phyloP scores from a whole-genome alignment of 2,888 invertebrate genomes.

The Mycalesis mineus region DNA sequence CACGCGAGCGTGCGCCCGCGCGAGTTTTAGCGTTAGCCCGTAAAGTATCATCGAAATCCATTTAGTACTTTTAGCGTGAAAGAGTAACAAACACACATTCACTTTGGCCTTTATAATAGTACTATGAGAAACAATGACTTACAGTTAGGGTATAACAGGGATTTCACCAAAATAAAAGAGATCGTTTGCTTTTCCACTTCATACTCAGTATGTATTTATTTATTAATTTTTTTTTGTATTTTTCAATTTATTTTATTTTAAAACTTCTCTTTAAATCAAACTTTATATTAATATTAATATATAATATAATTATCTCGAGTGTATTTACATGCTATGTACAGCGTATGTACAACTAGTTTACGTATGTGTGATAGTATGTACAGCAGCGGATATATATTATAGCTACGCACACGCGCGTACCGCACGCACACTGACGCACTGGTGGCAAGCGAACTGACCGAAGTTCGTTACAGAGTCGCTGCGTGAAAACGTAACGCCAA shows the following conservation, averaged over 20 bases:
- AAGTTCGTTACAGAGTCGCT: too few species aligned
- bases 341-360: slow-evolving; percentile 55
- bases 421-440: slow-evolving; percentile 27
- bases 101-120: too few species aligned
- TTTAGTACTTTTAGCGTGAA: too few species aligned
- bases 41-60: too few species aligned
- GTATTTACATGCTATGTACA: slow-evolving; percentile 74
- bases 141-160: too few species aligned
- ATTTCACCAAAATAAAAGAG: slow-evolving; percentile 51
- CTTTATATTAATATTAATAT: slow-evolving; percentile 69
- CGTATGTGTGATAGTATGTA: slow-evolving; percentile 37
- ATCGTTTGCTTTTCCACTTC: slow-evolving; percentile 66
- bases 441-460: not conserved
- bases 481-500: too few species aligned
- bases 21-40: too few species aligned
- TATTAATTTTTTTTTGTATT: slow-evolving; percentile 63
- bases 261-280: slow-evolving; percentile 72
- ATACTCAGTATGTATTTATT: slow-evolving; percentile 76
- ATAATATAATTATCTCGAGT: slow-evolving; percentile 59
- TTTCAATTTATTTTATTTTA: slow-evolving; percentile 61
- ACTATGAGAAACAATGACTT: too few species aligned
- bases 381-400: slow-evolving; percentile 32
- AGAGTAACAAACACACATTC: too few species aligned
- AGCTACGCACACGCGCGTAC: slow-evolving; percentile 41
- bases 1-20: too few species aligned